Conservation (phyloP, 2,113 vertebrate species). For the Rhinopomastus cyanomelas region DNA sequence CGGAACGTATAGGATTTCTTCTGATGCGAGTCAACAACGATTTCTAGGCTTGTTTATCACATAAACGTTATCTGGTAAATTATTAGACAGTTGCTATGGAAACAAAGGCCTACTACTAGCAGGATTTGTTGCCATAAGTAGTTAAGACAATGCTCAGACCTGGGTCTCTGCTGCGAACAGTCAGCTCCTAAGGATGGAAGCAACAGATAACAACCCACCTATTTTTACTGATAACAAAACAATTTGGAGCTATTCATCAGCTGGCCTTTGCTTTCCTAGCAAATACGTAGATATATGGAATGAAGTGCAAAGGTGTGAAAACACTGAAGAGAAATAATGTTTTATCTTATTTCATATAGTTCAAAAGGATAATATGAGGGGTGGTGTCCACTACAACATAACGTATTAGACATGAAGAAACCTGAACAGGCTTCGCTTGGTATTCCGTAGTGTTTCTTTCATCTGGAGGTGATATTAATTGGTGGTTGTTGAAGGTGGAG, state of each 20-base stretch:
- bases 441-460: neutral
- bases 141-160: slow-evolving; percentile 60
- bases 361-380: slow-evolving; percentile 26
- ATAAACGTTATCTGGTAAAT: slow-evolving; percentile 71
- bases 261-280: slow-evolving; percentile 8
- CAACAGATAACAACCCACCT: slow-evolving; percentile 59
- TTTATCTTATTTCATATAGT: slow-evolving; percentile 23
- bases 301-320: slow-evolving; percentile 42
- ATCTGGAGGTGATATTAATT: neutral
- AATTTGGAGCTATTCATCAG: slow-evolving; percentile 58
- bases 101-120: slow-evolving; percentile 45
- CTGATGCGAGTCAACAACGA: slow-evolving; percentile 64
- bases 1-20: slow-evolving; percentile 51
- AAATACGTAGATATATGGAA: neutral
- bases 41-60: slow-evolving; percentile 72
- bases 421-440: slow-evolving; percentile 1
- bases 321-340: slow-evolving; percentile 37
- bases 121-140: slow-evolving; percentile 58
- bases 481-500: neutral
- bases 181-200: slow-evolving; percentile 34
- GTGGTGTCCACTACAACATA: neutral
- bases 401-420: neutral
- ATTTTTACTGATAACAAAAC: slow-evolving; percentile 57
- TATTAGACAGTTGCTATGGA: slow-evolving; percentile 67
- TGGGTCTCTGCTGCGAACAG: slow-evolving; percentile 43